Conservation (phyloP, 2,113 vertebrate species). For the Rhizomys pruinosus region DNA sequence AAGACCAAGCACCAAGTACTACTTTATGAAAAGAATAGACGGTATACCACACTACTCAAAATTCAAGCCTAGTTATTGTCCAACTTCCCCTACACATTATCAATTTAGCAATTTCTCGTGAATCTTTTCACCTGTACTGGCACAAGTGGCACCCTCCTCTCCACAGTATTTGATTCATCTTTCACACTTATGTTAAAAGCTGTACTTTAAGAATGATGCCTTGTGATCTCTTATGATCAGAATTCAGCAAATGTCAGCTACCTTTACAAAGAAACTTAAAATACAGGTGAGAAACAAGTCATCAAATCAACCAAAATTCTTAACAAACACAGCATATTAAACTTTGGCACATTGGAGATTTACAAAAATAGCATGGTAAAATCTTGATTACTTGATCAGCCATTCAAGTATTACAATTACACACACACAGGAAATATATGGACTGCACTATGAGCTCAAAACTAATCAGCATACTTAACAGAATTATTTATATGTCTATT, state of each 20-base stretch:
- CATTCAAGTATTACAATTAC: slow-evolving; percentile 45
- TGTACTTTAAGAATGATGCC: slow-evolving; percentile 7
- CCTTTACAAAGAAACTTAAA: slow-evolving; percentile 15
- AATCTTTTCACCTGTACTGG: slow-evolving; percentile 16
- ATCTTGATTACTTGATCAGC: slow-evolving; percentile 19
- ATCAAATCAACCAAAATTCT: slow-evolving; percentile 35
- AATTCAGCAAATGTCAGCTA: slow-evolving; percentile 30
- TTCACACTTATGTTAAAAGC: neutral
- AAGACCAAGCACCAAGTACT: slow-evolving; percentile 42
- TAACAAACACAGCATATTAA: slow-evolving; percentile 22
- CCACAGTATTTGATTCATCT: slow-evolving; percentile 8
- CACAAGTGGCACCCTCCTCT: neutral
- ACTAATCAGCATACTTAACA: neutral
- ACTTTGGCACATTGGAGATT: slow-evolving; percentile 22
- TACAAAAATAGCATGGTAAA: slow-evolving; percentile 25
- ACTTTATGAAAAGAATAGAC: neutral
- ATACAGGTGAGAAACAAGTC: neutral
- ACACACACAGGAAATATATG: slow-evolving; percentile 20
- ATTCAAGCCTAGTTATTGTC: slow-evolving; percentile 10
- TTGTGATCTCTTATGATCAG: slow-evolving; percentile 2
- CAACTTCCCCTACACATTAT: neutral
- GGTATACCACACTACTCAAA: slow-evolving; percentile 24
- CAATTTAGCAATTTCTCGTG: slow-evolving; percentile 18
- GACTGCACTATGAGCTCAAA: slow-evolving; percentile 23
- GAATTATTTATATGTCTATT: neutral